These are phyloP conservation scores for Mycetomoellerius zeteki DNA, from an alignment of 1,140 invertebrate genomes.

Conservation along the genomic window DNA sequence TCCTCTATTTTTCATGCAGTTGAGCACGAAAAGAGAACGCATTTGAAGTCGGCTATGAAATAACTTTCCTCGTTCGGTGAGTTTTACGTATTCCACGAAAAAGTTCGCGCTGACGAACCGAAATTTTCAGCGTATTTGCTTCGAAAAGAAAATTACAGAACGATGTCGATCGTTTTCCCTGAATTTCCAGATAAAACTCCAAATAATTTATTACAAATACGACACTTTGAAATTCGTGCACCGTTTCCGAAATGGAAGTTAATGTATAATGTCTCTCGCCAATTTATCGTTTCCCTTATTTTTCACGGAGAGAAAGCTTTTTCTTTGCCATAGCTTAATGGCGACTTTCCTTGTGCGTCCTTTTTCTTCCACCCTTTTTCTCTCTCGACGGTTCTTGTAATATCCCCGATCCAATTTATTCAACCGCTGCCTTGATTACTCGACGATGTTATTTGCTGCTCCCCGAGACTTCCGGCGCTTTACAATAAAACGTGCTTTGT, in stretches of 20 bases:
- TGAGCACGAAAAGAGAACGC: slow-evolving; percentile 41
- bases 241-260: slow-evolving; percentile 20
- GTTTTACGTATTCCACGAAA: neutral
- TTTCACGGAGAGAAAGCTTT: slow-evolving; percentile 34
- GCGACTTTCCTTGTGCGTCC: slow-evolving; percentile 33
- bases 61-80: slow-evolving; percentile 20
- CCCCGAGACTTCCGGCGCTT: slow-evolving; percentile 55
- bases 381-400: slow-evolving; percentile 39
- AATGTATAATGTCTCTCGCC: slow-evolving; percentile 3
- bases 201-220: slow-evolving; percentile 28
- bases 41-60: neutral
- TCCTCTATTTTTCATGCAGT: slow-evolving; percentile 25
- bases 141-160: neutral
- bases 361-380: neutral
- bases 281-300: slow-evolving; percentile 36
- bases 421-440: slow-evolving; percentile 62
- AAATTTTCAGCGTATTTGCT: slow-evolving; percentile 5
- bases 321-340: slow-evolving; percentile 48
- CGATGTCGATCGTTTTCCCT: neutral
- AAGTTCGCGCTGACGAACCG: neutral
- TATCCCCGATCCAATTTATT: slow-evolving; percentile 60
- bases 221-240: neutral
- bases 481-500: slow-evolving; percentile 50
- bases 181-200: slow-evolving; percentile 14
- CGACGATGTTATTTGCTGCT: slow-evolving; percentile 59